Evolutionary conservation across 2,888 invertebrate genomes (phyloP).

Genomic region (Ennomos erosarius): DNA sequence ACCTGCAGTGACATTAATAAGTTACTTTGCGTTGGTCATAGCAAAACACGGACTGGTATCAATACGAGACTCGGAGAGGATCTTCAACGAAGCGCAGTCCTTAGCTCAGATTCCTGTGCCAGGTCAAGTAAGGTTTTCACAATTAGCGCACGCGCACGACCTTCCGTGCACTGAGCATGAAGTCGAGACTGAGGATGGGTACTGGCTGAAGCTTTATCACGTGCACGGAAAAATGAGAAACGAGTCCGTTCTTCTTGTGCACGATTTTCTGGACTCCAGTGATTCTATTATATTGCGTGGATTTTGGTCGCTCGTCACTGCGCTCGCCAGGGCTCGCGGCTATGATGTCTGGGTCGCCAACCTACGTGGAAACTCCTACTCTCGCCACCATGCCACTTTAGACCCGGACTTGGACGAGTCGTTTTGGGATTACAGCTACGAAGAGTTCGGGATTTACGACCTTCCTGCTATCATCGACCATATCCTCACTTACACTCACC

Average conservation of each 20-base stretch:
- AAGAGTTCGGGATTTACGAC: constrained; percentile 88
- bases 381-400: constrained; percentile 71
- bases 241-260: constrained; percentile 43
- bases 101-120: constrained; percentile 11
- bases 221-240: constrained; percentile 39
- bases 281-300: constrained; percentile 49
- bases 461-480: constrained; percentile 84
- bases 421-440: constrained; percentile 84
- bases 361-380: constrained; percentile 85
- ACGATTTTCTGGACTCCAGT: constrained; percentile 42
- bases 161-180: constrained; percentile 34
- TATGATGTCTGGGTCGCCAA: constrained; percentile 67
- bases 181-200: constrained; percentile 48
- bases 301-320: constrained; percentile 40
- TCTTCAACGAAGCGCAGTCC: not conserved
- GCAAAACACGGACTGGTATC: constrained; percentile 2
- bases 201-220: constrained; percentile 44
- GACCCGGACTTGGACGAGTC: constrained; percentile 52
- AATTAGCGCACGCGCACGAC: constrained; percentile 40
- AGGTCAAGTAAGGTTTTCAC: constrained; percentile 35
- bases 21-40: not conserved
- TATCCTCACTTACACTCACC: constrained; percentile 65
- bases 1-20: not conserved
- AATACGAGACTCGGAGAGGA: constrained; percentile 9
- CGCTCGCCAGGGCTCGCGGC: constrained; percentile 67